These are phyloP conservation scores for Gymnoscelis rufifasciata DNA, from an alignment of 2,888 invertebrate species.

Conservation along the genomic window DNA sequence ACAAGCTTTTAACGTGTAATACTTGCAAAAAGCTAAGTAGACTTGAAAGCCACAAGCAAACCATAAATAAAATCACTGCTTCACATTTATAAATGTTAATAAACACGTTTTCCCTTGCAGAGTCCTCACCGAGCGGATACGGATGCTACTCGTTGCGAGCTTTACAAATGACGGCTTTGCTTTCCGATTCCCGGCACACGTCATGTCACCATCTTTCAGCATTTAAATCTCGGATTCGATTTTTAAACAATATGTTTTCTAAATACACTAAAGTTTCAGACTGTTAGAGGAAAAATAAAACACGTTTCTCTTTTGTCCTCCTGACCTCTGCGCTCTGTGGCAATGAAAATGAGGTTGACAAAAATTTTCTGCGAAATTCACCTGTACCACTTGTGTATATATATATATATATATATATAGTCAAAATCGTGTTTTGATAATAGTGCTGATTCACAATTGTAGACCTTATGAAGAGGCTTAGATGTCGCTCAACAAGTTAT, in stretches of 20 bases:
- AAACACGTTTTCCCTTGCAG: slow-evolving; percentile 26
- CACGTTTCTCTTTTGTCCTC: not conserved
- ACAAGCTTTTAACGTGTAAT: not conserved
- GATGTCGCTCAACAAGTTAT: too few relatives aligned
- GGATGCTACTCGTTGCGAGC: slow-evolving; percentile 36
- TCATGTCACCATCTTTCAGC: slow-evolving; percentile 13
- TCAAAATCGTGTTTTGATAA: too few relatives aligned
- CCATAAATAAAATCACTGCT: slow-evolving; percentile 22
- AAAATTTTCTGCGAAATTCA: too few relatives aligned
- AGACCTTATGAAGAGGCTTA: too few relatives aligned
- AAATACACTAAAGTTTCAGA: not conserved
- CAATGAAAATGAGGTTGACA: too few relatives aligned
- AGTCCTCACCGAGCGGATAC: slow-evolving; percentile 37
- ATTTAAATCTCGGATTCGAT: slow-evolving; percentile 3
- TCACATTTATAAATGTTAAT: slow-evolving; percentile 28
- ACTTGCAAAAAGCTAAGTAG: slow-evolving; percentile 11
- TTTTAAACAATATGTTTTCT: not conserved
- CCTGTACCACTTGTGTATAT: too few relatives aligned
- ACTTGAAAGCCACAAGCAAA: slow-evolving; percentile 8
- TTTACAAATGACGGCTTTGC: slow-evolving; percentile 43
- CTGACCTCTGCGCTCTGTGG: too few relatives aligned
- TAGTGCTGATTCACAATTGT: too few relatives aligned
- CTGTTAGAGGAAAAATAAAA: not conserved
- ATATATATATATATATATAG: too few relatives aligned
- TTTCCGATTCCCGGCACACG: slow-evolving; percentile 18